phyloP scores from a whole-genome alignment of 64 coral and sea anemone species.

The Platygyra sinensis region DNA sequence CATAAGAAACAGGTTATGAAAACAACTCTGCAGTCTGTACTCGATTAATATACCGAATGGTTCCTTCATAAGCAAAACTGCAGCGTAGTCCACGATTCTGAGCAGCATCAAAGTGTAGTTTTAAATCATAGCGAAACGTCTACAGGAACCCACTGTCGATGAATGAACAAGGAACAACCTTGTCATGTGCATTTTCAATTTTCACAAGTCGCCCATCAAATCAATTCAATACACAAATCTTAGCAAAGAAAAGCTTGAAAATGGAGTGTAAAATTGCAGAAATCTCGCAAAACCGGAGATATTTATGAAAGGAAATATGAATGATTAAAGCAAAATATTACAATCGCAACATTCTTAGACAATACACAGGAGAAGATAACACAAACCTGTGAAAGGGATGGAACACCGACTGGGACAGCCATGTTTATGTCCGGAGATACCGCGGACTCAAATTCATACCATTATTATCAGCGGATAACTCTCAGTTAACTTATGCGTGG shows the following conservation, averaged over 20 bases:
- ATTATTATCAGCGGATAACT: background rate
- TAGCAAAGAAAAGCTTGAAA: background rate
- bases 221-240: background rate
- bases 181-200: no score
- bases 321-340: background rate
- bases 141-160: no score
- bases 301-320: background rate
- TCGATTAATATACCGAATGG: no score
- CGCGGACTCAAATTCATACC: slow-evolving; percentile 19
- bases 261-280: background rate
- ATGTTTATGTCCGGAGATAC: slow-evolving; percentile 62
- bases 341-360: background rate
- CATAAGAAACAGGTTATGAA: background rate
- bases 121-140: no score
- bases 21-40: background rate
- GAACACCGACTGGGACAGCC: slow-evolving; percentile 40
- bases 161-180: no score
- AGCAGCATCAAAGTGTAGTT: no score
- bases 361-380: background rate
- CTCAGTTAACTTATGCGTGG: slow-evolving; percentile 23
- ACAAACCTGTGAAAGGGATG: slow-evolving; percentile 56
- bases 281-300: background rate
- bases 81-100: no score
- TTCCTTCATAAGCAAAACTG: no score
- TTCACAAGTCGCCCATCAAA: no score